Conservation (phyloP, 2,888 invertebrate genomes). For the Poecilobothrus nobilitatus region DNA sequence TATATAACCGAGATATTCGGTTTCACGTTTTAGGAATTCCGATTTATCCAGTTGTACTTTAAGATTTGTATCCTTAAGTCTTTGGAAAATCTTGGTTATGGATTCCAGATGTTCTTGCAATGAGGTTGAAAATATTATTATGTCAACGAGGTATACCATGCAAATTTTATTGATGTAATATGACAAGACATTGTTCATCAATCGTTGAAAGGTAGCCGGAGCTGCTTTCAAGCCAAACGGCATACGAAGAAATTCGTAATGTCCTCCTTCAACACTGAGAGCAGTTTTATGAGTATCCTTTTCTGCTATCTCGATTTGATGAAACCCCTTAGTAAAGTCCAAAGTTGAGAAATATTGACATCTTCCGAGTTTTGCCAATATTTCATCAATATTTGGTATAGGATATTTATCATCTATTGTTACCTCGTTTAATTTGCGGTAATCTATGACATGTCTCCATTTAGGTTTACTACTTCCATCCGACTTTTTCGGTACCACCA, state of each 20-base stretch:
- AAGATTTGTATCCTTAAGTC: no score
- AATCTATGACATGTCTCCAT: constrained; percentile 12
- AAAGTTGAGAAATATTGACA: constrained; percentile 25
- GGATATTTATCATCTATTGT: constrained; percentile 26
- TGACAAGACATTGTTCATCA: no score
- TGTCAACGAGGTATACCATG: no score
- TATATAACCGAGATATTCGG: no score
- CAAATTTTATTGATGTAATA: no score
- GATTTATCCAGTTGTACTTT: no score
- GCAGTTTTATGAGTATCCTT: constrained; percentile 17
- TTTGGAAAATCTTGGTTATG: no score
- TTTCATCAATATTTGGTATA: constrained; percentile 24
- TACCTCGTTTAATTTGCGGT: constrained; percentile 18
- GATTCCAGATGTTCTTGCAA: no score
- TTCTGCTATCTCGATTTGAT: constrained; percentile 22
- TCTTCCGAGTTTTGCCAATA: constrained; percentile 26
- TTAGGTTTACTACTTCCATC: constrained; percentile 10
- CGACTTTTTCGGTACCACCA: constrained; percentile 23
- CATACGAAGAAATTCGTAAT: constrained; percentile 19
- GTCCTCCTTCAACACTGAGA: constrained; percentile 13
- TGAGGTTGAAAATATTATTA: no score
- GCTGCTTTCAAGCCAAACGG: no score
- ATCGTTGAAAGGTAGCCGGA: no score
- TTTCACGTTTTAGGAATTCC: no score
- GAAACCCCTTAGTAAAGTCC: constrained; percentile 28